These are phyloP conservation scores for Sylvicola cinctus DNA, from an alignment of 2,888 invertebrate genomes.

Conservation along the genomic window DNA sequence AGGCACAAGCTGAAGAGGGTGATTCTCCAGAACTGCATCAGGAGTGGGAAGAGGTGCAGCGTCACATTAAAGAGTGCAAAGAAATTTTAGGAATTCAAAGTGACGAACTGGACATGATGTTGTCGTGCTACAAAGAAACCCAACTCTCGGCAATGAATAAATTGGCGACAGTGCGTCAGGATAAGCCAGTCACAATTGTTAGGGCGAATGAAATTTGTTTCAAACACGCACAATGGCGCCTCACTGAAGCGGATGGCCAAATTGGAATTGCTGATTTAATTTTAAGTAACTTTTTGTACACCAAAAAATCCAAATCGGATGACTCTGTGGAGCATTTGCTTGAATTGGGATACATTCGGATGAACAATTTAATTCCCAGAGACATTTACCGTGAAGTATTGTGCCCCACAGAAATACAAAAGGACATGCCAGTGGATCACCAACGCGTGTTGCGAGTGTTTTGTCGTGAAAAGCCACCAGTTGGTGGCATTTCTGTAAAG, in stretches of 20 bases:
- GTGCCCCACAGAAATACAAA: slow-evolving; percentile 54
- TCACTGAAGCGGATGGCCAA: slow-evolving; percentile 96
- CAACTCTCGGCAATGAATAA: slow-evolving; percentile 38
- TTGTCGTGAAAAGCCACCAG: slow-evolving; percentile 88
- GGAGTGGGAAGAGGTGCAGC: slow-evolving; percentile 49
- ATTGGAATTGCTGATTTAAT: slow-evolving; percentile 92
- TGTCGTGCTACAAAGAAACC: slow-evolving; percentile 76
- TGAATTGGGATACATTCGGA: slow-evolving; percentile 86
- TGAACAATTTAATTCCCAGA: slow-evolving; percentile 87
- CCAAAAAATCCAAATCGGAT: slow-evolving; percentile 87
- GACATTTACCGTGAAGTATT: slow-evolving; percentile 82
- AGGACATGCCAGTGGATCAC: slow-evolving; percentile 76
- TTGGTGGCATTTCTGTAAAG: slow-evolving; percentile 97
- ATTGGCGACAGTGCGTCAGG: slow-evolving; percentile 39
- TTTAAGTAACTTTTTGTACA: slow-evolving; percentile 90
- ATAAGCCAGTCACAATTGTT: slow-evolving; percentile 56
- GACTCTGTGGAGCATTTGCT: slow-evolving; percentile 94
- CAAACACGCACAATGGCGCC: slow-evolving; percentile 92
- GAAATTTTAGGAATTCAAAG: slow-evolving; percentile 69
- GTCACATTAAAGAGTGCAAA: slow-evolving; percentile 69
- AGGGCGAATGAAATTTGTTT: slow-evolving; percentile 91
- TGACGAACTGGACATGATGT: slow-evolving; percentile 88
- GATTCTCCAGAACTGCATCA: slow-evolving; percentile 34
- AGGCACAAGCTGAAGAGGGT: slow-evolving; percentile 50
- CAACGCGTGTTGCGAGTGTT: slow-evolving; percentile 85